Conservation (phyloP, 2,797 vertebrate species). For the Hirundo rustica region DNA sequence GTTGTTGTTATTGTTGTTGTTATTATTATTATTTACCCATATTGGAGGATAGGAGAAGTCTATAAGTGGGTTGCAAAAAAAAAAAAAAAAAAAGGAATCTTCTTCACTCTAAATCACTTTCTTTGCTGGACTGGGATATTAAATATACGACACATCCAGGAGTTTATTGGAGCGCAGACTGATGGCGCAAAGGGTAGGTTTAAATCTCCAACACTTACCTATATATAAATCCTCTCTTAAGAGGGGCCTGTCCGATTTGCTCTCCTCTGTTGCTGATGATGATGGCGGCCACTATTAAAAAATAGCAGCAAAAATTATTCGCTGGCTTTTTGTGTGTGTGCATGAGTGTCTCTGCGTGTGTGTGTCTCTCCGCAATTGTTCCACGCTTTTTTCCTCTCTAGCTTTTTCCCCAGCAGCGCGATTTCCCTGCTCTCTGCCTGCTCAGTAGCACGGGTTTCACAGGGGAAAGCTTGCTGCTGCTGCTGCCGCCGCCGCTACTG, state of each 20-base stretch:
- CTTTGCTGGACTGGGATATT: slow-evolving; percentile 96
- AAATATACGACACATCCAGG: slow-evolving; percentile 97
- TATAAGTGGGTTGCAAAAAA: slow-evolving; percentile 84
- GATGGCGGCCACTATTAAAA: slow-evolving; percentile 84
- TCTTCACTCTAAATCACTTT: slow-evolving; percentile 91
- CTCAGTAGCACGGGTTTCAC: slow-evolving; percentile 64
- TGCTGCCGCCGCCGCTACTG: slow-evolving; percentile 36
- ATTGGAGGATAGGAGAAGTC: slow-evolving; percentile 88
- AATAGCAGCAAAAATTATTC: slow-evolving; percentile 81
- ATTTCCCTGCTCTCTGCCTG: slow-evolving; percentile 60
- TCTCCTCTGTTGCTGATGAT: slow-evolving; percentile 78
- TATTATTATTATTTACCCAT: slow-evolving; percentile 74
- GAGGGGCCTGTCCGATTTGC: slow-evolving; percentile 84
- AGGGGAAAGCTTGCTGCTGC: slow-evolving; percentile 62
- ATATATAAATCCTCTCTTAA: slow-evolving; percentile 89
- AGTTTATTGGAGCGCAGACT: slow-evolving; percentile 99
- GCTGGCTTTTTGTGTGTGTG: slow-evolving; percentile 77
- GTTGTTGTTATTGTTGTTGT: slow-evolving; percentile 51
- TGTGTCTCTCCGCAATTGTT: slow-evolving; percentile 76
- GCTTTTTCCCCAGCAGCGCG: slow-evolving; percentile 70
- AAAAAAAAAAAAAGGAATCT: slow-evolving; percentile 75
- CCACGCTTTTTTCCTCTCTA: slow-evolving; percentile 74
- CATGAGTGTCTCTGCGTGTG: slow-evolving; percentile 72
- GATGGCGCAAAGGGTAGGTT: slow-evolving; percentile 99
- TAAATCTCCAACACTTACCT: slow-evolving; percentile 93